Evolutionary conservation across 2,113 vertebrate species (phyloP), one percentile per base, ranked within the genome.

Genomic region (Lepisosteus osseus): DNA sequence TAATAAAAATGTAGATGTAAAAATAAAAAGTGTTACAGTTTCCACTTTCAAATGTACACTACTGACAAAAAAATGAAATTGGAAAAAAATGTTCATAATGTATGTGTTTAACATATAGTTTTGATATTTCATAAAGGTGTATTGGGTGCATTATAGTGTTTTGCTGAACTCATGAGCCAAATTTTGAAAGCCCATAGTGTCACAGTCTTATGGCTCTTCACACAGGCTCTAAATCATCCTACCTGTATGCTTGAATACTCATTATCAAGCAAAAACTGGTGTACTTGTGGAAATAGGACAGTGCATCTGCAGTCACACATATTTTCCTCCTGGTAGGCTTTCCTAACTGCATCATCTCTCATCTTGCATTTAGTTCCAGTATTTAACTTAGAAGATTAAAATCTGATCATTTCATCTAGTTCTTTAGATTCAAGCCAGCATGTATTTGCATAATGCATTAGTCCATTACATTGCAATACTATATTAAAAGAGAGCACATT

Each of bases 341-440:
- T 59, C 56, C 56, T 59, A 59, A 51, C 5, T 51, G 47, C 11
- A 14, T 8, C n/a, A 59, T 6, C 57, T 6, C 57, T 13, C 57
- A 59, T 59, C n/a, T 59, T 59, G 57, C 57, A 59, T 59, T 59
- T n/a, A 59, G 4, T 59, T 59, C 57, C 57, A 59, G 57, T 15
- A 4, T 59, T 13, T 14, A 59, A 59, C 57, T 59, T 59, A 15
- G 57, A 59, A 59, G 57, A 59, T 59, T 59, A n/a, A 59, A 59
- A 59, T 59, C 57, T 59, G 9, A 59, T 59, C 57, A 59, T 13
- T 59, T 59, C 12, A 59, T 59, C 57, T n/a, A 59, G 5, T 59
- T 59, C 12, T 13, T 59, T 51, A 5, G 5, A 13, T 59, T 13
- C 57, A 13, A 17, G 14, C 9, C n/a, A 59, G 57, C 2, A 13